Conservation (phyloP, 2,797 vertebrate species). For the Rhinogobio ventralis region DNA sequence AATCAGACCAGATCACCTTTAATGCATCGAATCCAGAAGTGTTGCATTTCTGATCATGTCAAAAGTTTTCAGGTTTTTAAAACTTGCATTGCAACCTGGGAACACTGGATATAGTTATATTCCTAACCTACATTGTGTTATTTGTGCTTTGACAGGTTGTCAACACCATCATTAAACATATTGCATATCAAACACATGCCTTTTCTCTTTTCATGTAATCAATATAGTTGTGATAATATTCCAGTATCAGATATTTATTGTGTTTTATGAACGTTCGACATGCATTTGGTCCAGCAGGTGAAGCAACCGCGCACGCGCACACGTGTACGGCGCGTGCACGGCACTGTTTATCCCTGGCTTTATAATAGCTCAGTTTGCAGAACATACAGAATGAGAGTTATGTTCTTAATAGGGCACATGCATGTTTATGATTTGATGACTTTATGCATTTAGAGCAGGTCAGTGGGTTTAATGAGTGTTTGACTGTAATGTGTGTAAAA, state of each 20-base stretch:
- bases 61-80: not conserved
- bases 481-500: not conserved
- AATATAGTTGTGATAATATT: not conserved
- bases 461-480: not conserved
- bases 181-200: too few relatives aligned
- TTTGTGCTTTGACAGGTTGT: not conserved
- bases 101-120: too few relatives aligned
- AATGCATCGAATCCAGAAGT: not conserved
- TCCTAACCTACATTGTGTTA: not conserved
- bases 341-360: not conserved
- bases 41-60: not conserved
- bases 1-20: not conserved
- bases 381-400: not conserved
- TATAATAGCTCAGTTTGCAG: too few relatives aligned
- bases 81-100: not conserved
- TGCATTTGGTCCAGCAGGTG: not conserved
- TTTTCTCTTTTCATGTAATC: not conserved
- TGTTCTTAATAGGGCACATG: too few relatives aligned
- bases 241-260: not conserved
- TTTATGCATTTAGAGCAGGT: not conserved
- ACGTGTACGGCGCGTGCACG: slow-evolving; percentile 12
- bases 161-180: too few relatives aligned
- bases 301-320: not conserved
- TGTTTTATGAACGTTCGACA: not conserved
- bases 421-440: not conserved